Evolutionary conservation across 2,888 invertebrate species (phyloP).

Genomic region (Amaurobius ferox): DNA sequence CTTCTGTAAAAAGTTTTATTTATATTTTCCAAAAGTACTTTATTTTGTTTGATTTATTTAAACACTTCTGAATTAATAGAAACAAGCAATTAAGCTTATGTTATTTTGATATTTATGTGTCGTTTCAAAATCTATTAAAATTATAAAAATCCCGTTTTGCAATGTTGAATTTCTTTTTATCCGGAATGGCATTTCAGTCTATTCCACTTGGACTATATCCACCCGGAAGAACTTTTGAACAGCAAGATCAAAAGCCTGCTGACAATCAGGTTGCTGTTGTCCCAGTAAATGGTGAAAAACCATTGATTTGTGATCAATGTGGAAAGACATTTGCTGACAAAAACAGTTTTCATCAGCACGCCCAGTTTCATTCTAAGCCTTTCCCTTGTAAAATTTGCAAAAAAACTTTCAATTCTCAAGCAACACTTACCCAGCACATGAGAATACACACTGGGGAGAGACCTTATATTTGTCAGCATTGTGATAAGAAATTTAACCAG

Average conservation of each 20-base stretch:
- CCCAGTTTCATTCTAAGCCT: constrained; percentile 63
- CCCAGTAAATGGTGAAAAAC: constrained; percentile 40
- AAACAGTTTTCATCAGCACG: constrained; percentile 62
- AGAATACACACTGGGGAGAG: constrained; percentile 64
- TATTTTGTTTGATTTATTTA: too few species aligned
- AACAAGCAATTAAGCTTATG: too few species aligned
- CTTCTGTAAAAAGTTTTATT: too few species aligned
- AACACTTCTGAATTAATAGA: too few species aligned
- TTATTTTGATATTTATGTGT: too few species aligned
- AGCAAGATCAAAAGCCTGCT: constrained; percentile 64
- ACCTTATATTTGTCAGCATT: constrained; percentile 63
- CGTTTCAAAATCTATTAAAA: too few species aligned
- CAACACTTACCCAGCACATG: constrained; percentile 63
- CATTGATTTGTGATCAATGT: constrained; percentile 57
- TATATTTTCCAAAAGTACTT: too few species aligned
- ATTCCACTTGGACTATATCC: constrained; percentile 68
- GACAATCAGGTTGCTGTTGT: not conserved
- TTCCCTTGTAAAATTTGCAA: constrained; percentile 67
- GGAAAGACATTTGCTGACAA: constrained; percentile 67
- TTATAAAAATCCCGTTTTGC: constrained; percentile 34
- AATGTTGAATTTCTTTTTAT: constrained; percentile 68
- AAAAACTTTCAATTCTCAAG: constrained; percentile 62
- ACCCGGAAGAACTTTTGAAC: constrained; percentile 61
- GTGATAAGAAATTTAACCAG: constrained; percentile 68
- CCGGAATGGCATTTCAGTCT: constrained; percentile 69